Evolutionary conservation across 2,113 vertebrate genomes (phyloP), one percentile per base, ranked within the genome.

Genomic region (Chascanopsetta lugubris): DNA sequence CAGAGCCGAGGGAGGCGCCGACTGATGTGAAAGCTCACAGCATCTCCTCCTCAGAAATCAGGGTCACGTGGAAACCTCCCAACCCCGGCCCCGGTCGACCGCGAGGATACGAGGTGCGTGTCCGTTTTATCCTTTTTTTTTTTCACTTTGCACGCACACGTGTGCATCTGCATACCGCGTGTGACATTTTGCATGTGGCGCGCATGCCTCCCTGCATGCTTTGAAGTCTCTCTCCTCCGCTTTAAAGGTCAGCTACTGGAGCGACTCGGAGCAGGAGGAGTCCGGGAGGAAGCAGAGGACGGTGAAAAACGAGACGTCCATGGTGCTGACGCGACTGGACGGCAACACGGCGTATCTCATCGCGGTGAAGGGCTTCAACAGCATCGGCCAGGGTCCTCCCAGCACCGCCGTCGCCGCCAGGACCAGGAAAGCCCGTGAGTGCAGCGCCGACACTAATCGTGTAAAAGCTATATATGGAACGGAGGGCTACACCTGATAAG

Each of bases 381-480:
- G 90, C 76, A 96, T 96, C 13, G 97, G 97, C 30, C 96, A 94
- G 34, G 96, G 97, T 70, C 97, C 97, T 56, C 84, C 93, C 25
- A 96, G 95, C 64, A 22, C 78, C 1, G 75, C 91, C 62, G 90
- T 95, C 71, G 91, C 74, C 20, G 94, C 90, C 59, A 85, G 79
- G 59, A 98, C 96, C 77, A 96, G 95, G 85, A 98, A 95, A 82
- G 91, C 93, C 49, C 96, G 97, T 99, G 91, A 94, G 91, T 89
- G 4, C 27, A 55, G 30, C 32, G n/a, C 63, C 75, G 56, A 79
- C 61, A 73, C 58, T 61, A 59, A 66, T 82, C 62, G 64, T n/a
- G 43, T 50, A 34, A 62, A n/a, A 18, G 6, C 63, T 83, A 53
- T 60, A 59, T 61, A 43, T 75, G 64, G 75, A 79, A 79, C 54